Evolutionary conservation across 2,888 invertebrate genomes (phyloP), one percentile per base, ranked within the genome.

Genomic region (Diogma glabrata): DNA sequence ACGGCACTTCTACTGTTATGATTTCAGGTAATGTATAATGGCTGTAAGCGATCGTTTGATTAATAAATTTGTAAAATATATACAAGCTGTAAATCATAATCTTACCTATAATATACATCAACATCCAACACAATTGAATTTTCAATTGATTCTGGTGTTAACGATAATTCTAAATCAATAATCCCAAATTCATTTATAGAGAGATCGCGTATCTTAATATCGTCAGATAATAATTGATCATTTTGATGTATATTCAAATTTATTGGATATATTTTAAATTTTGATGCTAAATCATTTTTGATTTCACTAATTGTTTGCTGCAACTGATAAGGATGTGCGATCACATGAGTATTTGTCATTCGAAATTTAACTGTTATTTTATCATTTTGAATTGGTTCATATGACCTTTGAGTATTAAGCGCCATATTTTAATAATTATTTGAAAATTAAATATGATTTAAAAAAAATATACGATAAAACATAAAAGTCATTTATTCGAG

Each of bases 271-370:
- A 77, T 67, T 62, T 73, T 71, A 60, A 82, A 80, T 38, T 79
- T 70, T 2, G 73, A 74, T 2, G 71, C 74, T 38, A 82, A 68
- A 58, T 79, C 78, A 57, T 74, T 73, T 62, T 79, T 81, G 38
- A 82, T 71, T 59, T 78, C 78, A 50, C 69, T 72, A 47, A 82
- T 66, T 53, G 72, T 76, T 63, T 75, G 72, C 38, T 61, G 61
- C 54, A 66, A 67, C 38, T 69, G 65, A 62, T 70, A 70, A 9
- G 67, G 62, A 53, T 66, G 67, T 5, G 69, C 70, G 17, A 70
- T 62, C 22, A 65, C 62, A 51, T 67, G 62, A 12, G 59, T 55
- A 4, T 63, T 63, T 7, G 64, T 58, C 23, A 70, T 59, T 46
- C 60, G 61, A 55, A 70, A 67, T 58, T 70, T 70, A 0, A 70